Evolutionary conservation across 2,888 invertebrate genomes (phyloP), one percentile per base, ranked within the genome.

Genomic region (Graphium colonna): DNA sequence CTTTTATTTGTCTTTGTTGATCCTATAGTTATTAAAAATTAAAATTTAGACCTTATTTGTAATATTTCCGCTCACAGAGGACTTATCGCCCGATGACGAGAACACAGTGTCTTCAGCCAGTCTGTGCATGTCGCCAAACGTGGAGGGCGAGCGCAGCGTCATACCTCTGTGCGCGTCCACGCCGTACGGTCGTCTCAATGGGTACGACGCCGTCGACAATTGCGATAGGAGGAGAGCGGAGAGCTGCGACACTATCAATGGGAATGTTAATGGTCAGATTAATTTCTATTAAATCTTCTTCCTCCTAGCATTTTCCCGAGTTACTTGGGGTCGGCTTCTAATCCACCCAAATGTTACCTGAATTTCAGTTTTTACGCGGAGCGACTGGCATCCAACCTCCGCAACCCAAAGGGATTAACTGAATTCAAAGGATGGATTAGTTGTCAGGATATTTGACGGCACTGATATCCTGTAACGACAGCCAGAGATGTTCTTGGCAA

Each of bases 31-130:
- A 40, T 39, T 13, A 13, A n/a, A n/a, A 40, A 17, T 17, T 40
- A 10, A 33, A 5, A 33, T n/a, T n/a, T n/a, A n/a, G n/a, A n/a
- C n/a, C n/a, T n/a, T 33, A 33, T n/a, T 33, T 10, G 9, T 33
- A 33, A 33, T 10, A 10, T 9, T 51, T 26, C 46, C 13, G 28
- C 58, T 18, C 12, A 63, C 75, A 87, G 87, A 81, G 59, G 84
- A 79, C 1, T 66, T 68, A 18, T 81, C 85, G 0, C 74, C 75
- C 13, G 83, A 81, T 57, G 84, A 82, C 10, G 85, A 88, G 52
- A 38, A 17, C 31, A 86, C 88, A 9, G 69, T 85, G 5, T 88
- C 88, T 0, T 83, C 86, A 0, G 86, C 86, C 5, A 88, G 88
- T 28, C 65, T 86, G 0, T 85, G 86, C 64, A 77, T 87, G 78